phyloP scores from a whole-genome alignment of 2,797 vertebrate genomes.

The Accipiter minullus region DNA sequence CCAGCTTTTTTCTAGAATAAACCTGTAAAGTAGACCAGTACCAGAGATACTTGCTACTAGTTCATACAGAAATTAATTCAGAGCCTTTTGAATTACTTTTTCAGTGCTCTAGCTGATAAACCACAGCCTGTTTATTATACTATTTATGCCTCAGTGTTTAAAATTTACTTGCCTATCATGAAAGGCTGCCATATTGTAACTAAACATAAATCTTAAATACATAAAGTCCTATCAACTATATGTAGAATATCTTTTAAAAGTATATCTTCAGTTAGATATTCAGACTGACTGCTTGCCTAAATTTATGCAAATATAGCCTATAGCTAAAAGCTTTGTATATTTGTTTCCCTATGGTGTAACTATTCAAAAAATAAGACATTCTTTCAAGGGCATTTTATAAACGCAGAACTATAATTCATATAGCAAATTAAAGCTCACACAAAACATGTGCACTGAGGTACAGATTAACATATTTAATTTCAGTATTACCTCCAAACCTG shows the following conservation, averaged over 20 bases:
- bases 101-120: slow-evolving; percentile 60
- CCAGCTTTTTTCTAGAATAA: background rate
- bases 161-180: slow-evolving; percentile 60
- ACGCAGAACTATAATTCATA: slow-evolving; percentile 78
- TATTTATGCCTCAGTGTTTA: slow-evolving; percentile 67
- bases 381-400: slow-evolving; percentile 80
- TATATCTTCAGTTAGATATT: slow-evolving; percentile 44
- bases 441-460: slow-evolving; percentile 78
- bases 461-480: slow-evolving; percentile 86
- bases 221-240: slow-evolving; percentile 43
- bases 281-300: slow-evolving; percentile 58
- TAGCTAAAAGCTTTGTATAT: slow-evolving; percentile 76
- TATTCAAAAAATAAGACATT: slow-evolving; percentile 73
- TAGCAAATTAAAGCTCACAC: slow-evolving; percentile 80
- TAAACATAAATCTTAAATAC: slow-evolving; percentile 71
- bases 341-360: slow-evolving; percentile 73
- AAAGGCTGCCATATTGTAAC: slow-evolving; percentile 56
- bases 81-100: slow-evolving; percentile 53
- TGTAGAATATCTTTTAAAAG: slow-evolving; percentile 60
- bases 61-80: slow-evolving; percentile 18
- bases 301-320: slow-evolving; percentile 77
- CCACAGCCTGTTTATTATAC: slow-evolving; percentile 56
- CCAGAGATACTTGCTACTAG: slow-evolving; percentile 15
- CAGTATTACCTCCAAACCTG: slow-evolving; percentile 82
- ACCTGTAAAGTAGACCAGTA: slow-evolving; percentile 22